Conservation (phyloP, 2,113 vertebrate genomes). For the Vulpes ferrilata region DNA sequence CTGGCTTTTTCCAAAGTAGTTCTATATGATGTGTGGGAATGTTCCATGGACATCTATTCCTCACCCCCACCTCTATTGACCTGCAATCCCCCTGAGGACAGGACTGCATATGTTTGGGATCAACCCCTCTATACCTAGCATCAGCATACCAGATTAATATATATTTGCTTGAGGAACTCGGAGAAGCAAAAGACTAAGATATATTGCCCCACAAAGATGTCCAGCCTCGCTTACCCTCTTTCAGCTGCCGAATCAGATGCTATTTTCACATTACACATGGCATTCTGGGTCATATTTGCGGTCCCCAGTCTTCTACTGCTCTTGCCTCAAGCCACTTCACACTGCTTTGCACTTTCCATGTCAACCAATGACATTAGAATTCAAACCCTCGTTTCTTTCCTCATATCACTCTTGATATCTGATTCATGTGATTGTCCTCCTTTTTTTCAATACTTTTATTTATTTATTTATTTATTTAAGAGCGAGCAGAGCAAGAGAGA, state of each 20-base stretch:
- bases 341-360: neutral
- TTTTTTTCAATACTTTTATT: too few species aligned
- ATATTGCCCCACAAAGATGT: accelerated
- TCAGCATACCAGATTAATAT: neutral
- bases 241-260: too few species aligned
- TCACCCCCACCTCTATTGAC: neutral
- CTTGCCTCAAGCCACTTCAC: too few species aligned
- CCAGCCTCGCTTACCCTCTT: neutral
- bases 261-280: neutral
- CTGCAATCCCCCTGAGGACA: neutral
- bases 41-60: neutral
- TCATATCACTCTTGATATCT: neutral
- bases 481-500: too few species aligned
- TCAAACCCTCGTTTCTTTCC: neutral
- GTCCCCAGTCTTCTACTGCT: neutral
- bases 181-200: neutral
- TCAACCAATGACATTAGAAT: neutral
- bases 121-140: neutral
- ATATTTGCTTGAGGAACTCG: neutral
- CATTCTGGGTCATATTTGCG: neutral
- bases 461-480: too few species aligned
- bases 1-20: neutral
- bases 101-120: neutral
- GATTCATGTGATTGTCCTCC: neutral
- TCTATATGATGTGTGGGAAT: neutral